Base-by-base conservation (phyloP, 2,888 invertebrate genomes). In the Platypus cylindrus region DNA sequence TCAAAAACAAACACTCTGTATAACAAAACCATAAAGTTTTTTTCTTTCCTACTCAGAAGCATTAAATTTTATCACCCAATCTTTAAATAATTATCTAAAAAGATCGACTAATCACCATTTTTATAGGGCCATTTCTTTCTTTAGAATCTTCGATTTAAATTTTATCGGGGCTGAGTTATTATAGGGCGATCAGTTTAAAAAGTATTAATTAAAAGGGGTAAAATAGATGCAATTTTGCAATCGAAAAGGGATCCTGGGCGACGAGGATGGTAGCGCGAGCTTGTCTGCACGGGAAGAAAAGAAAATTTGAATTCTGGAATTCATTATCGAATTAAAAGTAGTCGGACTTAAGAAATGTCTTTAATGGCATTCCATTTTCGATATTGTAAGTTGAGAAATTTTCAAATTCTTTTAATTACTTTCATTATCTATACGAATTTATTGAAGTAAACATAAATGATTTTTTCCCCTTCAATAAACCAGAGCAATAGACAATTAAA, bases 251-350 rank as follows among this genome's bases (percentile, higher is more conserved):
- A n/a, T 4, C n/a, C n/a, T 16, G 30, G 16, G 30, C 20, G 30
- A n/a, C 13, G 11, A 17, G 18, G 12, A 17, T 9, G 8, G 17
- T 11, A 15, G 9, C 16, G 12, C n/a, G 28, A 14, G 28, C 5
- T 25, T 25, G 4, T n/a, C n/a, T 13, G 13, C 5, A 25, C 12
- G 13, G n/a, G n/a, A 25, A 25, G n/a, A 25, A 39, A 42, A 42
- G 42, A 39, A 42, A 42, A 42, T 42, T 42, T 39, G 31, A 42
- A 42, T 42, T 42, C 39, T 39, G 39, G 37, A 39, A 39, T 42
- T 42, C 34, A 42, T 42, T 42, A 39, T 39, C 39, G 39, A 37
- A 32, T 41, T 41, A 37, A 34, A 32, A 34, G 26, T 37, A 34
- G n/a, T 34, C 30, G 26, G 32, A 38, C 26, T 32, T 36, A 30